These are phyloP conservation scores for Arbacia lixula DNA, from an alignment of 53 echinoderm and acorn worm genomes.

Conservation along the genomic window DNA sequence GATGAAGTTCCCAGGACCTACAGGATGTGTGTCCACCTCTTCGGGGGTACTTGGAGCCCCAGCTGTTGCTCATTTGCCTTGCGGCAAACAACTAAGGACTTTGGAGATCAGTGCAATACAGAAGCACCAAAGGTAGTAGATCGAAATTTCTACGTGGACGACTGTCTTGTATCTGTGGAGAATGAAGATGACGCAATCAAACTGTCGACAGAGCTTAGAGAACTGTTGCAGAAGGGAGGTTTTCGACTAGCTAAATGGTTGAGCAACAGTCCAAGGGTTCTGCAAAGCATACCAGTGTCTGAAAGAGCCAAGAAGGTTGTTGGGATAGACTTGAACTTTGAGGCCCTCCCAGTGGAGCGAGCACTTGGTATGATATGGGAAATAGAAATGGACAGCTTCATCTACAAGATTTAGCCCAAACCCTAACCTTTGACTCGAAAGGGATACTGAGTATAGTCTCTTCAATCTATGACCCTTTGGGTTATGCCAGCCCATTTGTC, in stretches of 20 bases:
- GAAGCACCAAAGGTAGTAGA: conserved; percentile 44
- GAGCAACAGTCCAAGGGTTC: conserved; percentile 59
- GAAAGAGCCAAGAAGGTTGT: conserved; percentile 69
- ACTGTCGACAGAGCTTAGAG: conserved; percentile 29
- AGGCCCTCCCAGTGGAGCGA: conserved; percentile 63
- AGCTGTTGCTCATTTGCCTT: conserved; percentile 58
- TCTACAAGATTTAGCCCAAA: conserved; percentile 57
- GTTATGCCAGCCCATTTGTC: conserved; percentile 61
- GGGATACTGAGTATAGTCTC: conserved; percentile 63
- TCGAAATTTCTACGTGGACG: conserved; percentile 76
- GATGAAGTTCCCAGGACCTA: conserved; percentile 12
- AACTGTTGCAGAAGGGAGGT: conserved; percentile 56
- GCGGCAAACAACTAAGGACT: conserved; percentile 46
- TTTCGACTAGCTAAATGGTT: conserved; percentile 70
- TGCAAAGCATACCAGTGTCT: conserved; percentile 53
- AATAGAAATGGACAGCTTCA: conserved; percentile 57
- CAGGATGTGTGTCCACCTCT: conserved; percentile 66
- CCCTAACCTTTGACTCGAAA: conserved; percentile 62
- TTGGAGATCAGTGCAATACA: neutral
- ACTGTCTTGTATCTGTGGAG: conserved; percentile 66
- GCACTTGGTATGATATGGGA: conserved; percentile 70
- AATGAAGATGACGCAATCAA: conserved; percentile 54
- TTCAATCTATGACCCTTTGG: conserved; percentile 73
- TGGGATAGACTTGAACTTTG: conserved; percentile 56
- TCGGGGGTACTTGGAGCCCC: conserved; percentile 63